Percentiles rank a stretch among this genome's conserved stretches.
These are phyloP conservation scores for Illadopsis cleaveri DNA, from an alignment of 2,113 vertebrate genomes.

Conservation along the genomic window DNA sequence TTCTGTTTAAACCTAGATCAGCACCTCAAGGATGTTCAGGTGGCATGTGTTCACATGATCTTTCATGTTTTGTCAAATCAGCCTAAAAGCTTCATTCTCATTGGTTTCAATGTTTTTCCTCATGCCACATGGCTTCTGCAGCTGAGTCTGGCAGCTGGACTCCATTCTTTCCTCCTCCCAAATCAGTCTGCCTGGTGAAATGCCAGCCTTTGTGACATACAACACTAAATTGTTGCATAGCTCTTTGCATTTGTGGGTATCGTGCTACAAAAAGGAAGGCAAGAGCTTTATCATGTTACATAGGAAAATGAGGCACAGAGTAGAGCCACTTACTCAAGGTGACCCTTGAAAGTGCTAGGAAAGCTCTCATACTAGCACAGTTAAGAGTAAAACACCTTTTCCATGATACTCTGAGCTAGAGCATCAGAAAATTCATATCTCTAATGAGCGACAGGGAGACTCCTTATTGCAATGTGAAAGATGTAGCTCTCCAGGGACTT, in stretches of 20 bases:
- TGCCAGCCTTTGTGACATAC: neutral
- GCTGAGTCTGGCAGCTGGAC: neutral
- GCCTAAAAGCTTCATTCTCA: neutral
- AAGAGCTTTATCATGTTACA: neutral
- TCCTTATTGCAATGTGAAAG: neutral
- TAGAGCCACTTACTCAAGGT: neutral
- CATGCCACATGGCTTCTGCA: neutral
- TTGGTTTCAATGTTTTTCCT: neutral
- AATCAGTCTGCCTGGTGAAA: neutral
- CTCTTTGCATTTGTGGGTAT: neutral
- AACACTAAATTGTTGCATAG: neutral
- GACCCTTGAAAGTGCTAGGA: neutral
- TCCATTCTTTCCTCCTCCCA: neutral
- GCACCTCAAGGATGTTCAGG: neutral
- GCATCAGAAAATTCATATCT: neutral
- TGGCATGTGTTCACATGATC: accelerated
- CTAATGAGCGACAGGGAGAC: neutral
- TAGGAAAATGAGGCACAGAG: neutral
- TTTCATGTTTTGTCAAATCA: neutral
- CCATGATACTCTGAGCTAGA: neutral
- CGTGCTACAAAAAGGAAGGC: neutral
- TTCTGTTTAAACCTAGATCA: neutral
- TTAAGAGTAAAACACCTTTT: neutral
- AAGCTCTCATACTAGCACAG: neutral
- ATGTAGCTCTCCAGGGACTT: neutral